Evolutionary conservation across 1,140 invertebrate genomes (phyloP), one percentile per base, ranked within the genome.

Genomic region (Laupala kohalensis): DNA sequence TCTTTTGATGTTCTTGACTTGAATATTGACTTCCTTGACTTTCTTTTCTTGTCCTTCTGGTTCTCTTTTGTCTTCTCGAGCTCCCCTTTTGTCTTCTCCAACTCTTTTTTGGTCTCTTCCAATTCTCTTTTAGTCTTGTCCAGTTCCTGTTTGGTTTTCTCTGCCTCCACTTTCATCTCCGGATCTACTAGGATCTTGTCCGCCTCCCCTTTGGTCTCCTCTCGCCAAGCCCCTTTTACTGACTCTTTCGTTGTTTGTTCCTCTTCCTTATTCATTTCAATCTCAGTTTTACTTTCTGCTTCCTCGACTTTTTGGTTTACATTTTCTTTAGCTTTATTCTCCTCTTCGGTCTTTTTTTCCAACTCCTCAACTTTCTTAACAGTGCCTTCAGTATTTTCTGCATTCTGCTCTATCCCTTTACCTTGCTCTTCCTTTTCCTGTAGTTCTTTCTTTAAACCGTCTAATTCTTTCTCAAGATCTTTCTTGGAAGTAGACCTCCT

Each of bases 211-310:
- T 64, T 72, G 27, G 25, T n/a, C 37, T 26, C 12, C 26, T 74
- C 69, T 65, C 53, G 28, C 26, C 65, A 37, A 65, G 23, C 1
- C 64, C 29, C 63, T 6, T 30, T 73, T 63, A 15, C 24, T 67
- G 29, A 28, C 37, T 66, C 66, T 25, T 26, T 74, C 73, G 23
- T 69, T 6, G 30, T 70, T 68, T 72, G 68, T 70, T 64, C 71
- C 70, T 67, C 23, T 67, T 62, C 37, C 37, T 62, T 62, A 9
- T 12, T 62, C 37, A 12, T 62, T 62, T 62, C 37, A 62, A 12
- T 62, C 19, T 62, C 37, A 12, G 9, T 62, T 19, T 12, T 19
- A 62, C 37, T 19, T 12, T 62, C 37, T 19, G 9, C 19, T 62
- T 62, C 19, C 19, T 62, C 19, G 9, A 9, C 37, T 62, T 62